Evolutionary conservation across 2,797 vertebrate species (phyloP).

Genomic region (Nannoperca obscura): DNA sequence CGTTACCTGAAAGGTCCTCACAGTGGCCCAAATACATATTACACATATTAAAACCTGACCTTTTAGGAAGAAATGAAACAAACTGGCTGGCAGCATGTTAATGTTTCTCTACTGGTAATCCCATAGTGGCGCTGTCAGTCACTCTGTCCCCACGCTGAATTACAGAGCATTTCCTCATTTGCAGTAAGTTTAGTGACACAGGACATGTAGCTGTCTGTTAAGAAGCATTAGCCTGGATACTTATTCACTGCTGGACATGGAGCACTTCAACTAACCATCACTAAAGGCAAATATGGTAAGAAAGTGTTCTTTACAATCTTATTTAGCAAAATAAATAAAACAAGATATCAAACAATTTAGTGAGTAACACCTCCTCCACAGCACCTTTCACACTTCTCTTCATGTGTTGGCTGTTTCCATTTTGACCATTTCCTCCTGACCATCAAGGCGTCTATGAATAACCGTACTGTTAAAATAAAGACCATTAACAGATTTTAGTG

Average conservation of each 20-base stretch:
- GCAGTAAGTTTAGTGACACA: slow-evolving; percentile 33
- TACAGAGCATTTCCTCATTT: slow-evolving; percentile 72
- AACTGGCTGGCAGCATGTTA: background rate
- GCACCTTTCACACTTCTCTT: background rate
- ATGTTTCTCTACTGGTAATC: slow-evolving; percentile 25
- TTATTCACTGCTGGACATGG: slow-evolving; percentile 60
- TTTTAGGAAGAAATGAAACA: slow-evolving; percentile 30
- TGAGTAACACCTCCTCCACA: background rate
- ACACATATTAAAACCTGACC: background rate
- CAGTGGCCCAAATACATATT: background rate
- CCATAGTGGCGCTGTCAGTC: slow-evolving; percentile 20
- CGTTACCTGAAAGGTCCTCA: background rate
- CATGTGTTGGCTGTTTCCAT: background rate
- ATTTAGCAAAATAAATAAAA: background rate
- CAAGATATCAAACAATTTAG: background rate
- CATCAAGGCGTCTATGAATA: slow-evolving; percentile 10
- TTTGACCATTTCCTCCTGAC: slow-evolving; percentile 28
- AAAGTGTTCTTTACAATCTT: background rate
- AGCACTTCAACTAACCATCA: slow-evolving; percentile 31
- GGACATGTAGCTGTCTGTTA: slow-evolving; percentile 32
- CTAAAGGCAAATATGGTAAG: slow-evolving; percentile 74
- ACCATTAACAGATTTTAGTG: background rate
- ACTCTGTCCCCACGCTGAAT: slow-evolving; percentile 3
- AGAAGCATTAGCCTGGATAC: slow-evolving; percentile 38
- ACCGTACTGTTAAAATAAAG: background rate